Evolutionary conservation across 2,888 invertebrate genomes (phyloP).

Genomic region (Tetranychus piercei): DNA sequence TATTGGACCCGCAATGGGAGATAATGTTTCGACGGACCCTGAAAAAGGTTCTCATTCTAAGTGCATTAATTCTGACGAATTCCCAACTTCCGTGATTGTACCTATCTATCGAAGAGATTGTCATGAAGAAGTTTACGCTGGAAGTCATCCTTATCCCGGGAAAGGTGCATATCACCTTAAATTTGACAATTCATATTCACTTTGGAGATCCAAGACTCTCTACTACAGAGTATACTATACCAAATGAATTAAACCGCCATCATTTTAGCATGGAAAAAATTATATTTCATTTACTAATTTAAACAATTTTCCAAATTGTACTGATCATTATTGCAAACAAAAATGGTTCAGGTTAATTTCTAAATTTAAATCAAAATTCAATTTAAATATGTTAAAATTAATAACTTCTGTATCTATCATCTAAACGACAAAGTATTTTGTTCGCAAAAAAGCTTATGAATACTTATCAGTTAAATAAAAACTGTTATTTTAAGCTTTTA

Average conservation of each 20-base stretch:
- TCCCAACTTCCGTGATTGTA: constrained; percentile 47
- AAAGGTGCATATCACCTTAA: constrained; percentile 92
- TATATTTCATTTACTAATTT: constrained; percentile 1
- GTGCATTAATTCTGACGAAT: constrained; percentile 1
- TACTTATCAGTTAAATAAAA: background rate
- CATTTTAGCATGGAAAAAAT: background rate
- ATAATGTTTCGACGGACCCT: constrained; percentile 13
- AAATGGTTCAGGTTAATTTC: background rate
- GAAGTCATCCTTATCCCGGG: constrained; percentile 87
- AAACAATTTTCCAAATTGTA: background rate
- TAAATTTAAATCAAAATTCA: background rate
- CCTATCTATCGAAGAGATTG: constrained; percentile 90
- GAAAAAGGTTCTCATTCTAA: constrained; percentile 17
- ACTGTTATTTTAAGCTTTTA: background rate
- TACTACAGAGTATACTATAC: constrained; percentile 53
- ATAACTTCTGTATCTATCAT: no score
- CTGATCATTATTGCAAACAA: background rate
- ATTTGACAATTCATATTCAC: constrained; percentile 96
- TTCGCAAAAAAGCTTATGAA: background rate
- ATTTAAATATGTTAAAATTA: background rate
- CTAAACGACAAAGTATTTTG: background rate
- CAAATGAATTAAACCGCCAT: background rate
- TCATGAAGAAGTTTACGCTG: constrained; percentile 91
- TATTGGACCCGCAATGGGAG: background rate
- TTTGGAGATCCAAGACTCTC: constrained; percentile 96